Percentiles rank a stretch among this genome's conserved stretches.
Conservation (phyloP, 1,140 invertebrate genomes). For the Melipona quadrifasciata region DNA sequence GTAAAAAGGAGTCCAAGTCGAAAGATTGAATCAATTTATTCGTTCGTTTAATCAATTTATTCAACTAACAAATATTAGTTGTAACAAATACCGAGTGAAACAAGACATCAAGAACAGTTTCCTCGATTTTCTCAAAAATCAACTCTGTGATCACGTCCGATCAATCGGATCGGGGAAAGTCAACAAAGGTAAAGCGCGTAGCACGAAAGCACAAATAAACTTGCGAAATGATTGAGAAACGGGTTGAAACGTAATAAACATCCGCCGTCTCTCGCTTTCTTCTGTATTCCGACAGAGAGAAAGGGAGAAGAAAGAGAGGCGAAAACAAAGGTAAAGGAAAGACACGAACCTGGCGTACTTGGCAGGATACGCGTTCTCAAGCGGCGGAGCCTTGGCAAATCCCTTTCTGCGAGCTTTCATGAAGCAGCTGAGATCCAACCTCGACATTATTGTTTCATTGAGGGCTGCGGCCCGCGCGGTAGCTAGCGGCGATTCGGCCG, state of each 20-base stretch:
- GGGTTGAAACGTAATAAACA: background rate
- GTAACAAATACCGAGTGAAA: background rate
- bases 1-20: too few relatives aligned
- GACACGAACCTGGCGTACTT: conserved; percentile 73
- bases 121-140: background rate
- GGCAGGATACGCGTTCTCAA: conserved; percentile 69
- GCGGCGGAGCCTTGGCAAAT: conserved; percentile 72
- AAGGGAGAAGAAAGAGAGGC: background rate
- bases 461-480: conserved; percentile 43
- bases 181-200: background rate
- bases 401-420: conserved; percentile 65
- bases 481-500: conserved; percentile 46
- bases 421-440: conserved; percentile 75
- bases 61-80: background rate
- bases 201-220: background rate
- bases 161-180: background rate
- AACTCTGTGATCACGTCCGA: background rate
- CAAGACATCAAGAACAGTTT: background rate
- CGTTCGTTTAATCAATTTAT: background rate
- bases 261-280: background rate
- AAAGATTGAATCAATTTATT: too few relatives aligned
- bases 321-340: conserved; percentile 53
- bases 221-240: background rate
- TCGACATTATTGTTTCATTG: conserved; percentile 72
- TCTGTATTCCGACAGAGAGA: background rate